Evolutionary conservation across 2,797 vertebrate genomes (phyloP).

Genomic region (Myotis findleyi): DNA sequence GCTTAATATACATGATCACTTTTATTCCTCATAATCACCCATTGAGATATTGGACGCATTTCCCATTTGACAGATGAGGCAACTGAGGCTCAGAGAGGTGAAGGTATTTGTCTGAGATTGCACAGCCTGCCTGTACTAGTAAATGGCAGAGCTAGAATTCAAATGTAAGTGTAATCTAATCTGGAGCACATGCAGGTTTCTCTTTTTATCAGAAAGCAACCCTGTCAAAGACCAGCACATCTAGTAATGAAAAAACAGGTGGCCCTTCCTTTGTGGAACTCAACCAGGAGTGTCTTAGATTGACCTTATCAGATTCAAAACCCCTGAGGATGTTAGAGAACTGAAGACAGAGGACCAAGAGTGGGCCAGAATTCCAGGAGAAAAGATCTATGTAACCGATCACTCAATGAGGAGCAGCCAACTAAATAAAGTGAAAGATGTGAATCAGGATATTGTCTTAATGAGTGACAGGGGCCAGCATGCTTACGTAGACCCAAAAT

Average conservation of each 20-base stretch:
- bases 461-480: background rate
- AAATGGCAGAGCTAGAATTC: background rate
- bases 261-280: background rate
- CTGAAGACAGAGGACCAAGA: background rate
- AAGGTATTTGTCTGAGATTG: background rate
- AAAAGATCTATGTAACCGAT: background rate
- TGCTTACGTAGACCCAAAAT: background rate
- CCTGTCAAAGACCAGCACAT: background rate
- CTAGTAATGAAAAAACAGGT: background rate
- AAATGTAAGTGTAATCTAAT: background rate
- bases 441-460: background rate
- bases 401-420: background rate
- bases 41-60: background rate
- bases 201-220: background rate
- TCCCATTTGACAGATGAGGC: background rate
- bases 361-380: background rate
- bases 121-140: background rate
- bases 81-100: background rate
- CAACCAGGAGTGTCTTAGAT: background rate
- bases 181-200: background rate
- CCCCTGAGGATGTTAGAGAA: background rate
- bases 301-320: background rate
- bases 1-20: background rate
- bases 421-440: background rate
- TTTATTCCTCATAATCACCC: background rate